Percentiles rank a stretch among this genome's conserved stretches.
These are phyloP conservation scores for Philypnodon macrostomus DNA, from an alignment of 2,797 vertebrate species.

Conservation along the genomic window DNA sequence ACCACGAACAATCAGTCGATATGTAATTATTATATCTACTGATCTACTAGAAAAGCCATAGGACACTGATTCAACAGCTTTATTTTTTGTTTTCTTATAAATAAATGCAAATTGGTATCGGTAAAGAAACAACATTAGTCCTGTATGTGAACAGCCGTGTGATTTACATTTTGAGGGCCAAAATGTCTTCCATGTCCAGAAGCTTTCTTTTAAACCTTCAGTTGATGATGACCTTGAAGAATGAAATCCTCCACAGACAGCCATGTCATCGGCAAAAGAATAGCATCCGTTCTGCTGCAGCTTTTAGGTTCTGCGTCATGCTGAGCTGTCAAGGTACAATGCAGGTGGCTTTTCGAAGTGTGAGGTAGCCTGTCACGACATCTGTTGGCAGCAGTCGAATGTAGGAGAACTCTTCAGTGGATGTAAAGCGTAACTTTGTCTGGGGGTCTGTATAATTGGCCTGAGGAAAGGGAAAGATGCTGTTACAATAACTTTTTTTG, in stretches of 20 bases:
- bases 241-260: no score
- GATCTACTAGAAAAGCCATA: no score
- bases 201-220: no score
- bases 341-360: constrained; percentile 91
- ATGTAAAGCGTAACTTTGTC: constrained; percentile 93
- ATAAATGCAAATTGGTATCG: not conserved
- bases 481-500: constrained; percentile 5
- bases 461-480: constrained; percentile 65
- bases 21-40: no score
- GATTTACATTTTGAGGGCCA: not conserved
- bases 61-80: no score
- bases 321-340: constrained; percentile 83
- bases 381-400: constrained; percentile 94
- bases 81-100: constrained; percentile 2
- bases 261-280: constrained; percentile 7
- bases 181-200: not conserved
- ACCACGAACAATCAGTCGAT: no score
- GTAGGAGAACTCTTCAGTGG: constrained; percentile 92
- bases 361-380: constrained; percentile 90
- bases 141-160: not conserved
- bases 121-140: not conserved
- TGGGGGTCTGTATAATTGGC: constrained; percentile 97
- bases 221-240: no score
- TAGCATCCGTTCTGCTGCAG: constrained; percentile 16
- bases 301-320: constrained; percentile 15